phyloP scores from a whole-genome alignment of 2,113 vertebrate genomes.

The Cryptotis parvus region DNA sequence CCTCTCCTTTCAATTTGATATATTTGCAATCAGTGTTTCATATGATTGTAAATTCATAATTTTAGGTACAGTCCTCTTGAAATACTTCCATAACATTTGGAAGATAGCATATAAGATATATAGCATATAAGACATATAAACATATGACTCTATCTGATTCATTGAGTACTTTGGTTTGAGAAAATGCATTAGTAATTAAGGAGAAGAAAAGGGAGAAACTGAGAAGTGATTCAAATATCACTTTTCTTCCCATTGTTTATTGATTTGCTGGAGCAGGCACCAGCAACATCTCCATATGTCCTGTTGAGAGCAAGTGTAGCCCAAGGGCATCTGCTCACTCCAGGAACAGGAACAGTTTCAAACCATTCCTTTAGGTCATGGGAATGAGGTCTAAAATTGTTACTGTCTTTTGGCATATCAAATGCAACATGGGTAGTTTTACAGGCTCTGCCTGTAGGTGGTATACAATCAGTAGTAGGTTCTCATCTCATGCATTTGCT shows the following conservation, averaged over 20 bases:
- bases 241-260: too few relatives aligned
- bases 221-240: neutral
- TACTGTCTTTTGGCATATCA: too few relatives aligned
- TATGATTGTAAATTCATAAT: neutral
- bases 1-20: neutral
- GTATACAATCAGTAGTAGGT: neutral
- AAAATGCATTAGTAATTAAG: neutral
- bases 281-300: too few relatives aligned
- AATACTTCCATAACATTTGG: neutral
- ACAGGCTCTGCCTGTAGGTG: too few relatives aligned
- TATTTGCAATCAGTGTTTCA: neutral
- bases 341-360: too few relatives aligned
- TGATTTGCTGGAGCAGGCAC: too few relatives aligned
- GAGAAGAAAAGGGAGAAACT: neutral
- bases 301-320: too few relatives aligned
- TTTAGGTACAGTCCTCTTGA: neutral
- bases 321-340: too few relatives aligned
- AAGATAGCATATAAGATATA: neutral
- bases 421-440: too few relatives aligned
- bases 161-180: neutral
- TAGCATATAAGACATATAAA: neutral
- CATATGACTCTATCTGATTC: neutral
- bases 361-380: too few relatives aligned
- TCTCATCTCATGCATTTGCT: too few relatives aligned
- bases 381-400: too few relatives aligned